Evolutionary conservation across 2,888 invertebrate genomes (phyloP).

Genomic region (Folsomia candida): DNA sequence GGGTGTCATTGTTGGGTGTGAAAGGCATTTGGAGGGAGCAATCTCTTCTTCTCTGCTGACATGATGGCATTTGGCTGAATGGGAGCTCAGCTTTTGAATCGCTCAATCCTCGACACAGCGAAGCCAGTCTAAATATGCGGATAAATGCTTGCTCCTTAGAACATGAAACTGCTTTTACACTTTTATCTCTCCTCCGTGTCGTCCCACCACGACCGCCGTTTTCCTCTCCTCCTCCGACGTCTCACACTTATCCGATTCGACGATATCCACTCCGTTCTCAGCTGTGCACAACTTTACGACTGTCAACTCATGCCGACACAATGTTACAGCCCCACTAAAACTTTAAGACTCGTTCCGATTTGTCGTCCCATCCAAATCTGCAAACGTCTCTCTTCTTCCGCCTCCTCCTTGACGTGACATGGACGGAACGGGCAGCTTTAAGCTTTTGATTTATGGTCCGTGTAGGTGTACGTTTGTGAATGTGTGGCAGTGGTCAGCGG

Average conservation of each 20-base stretch:
- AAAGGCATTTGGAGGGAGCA: background rate
- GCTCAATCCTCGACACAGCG: background rate
- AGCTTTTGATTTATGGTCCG: background rate
- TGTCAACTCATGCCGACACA: background rate
- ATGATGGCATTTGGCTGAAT: background rate
- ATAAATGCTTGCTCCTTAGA: constrained; percentile 27
- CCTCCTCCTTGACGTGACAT: background rate
- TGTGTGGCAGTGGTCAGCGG: background rate
- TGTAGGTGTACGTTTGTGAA: too few relatives aligned
- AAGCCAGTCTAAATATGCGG: background rate
- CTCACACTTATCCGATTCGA: background rate
- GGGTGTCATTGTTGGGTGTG: background rate
- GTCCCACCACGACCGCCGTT: background rate
- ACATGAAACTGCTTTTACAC: constrained; percentile 51
- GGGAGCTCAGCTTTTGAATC: background rate
- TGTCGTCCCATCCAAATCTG: background rate
- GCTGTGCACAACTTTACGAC: background rate
- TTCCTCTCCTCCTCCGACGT: too few relatives aligned
- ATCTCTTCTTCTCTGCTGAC: background rate
- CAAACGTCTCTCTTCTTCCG: background rate
- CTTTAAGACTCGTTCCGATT: background rate
- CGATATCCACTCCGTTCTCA: background rate
- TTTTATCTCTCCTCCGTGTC: constrained; percentile 38
- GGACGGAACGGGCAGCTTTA: background rate
- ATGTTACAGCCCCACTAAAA: background rate